Conservation (phyloP, 2,113 vertebrate genomes). For the Hemiprocne comata region DNA sequence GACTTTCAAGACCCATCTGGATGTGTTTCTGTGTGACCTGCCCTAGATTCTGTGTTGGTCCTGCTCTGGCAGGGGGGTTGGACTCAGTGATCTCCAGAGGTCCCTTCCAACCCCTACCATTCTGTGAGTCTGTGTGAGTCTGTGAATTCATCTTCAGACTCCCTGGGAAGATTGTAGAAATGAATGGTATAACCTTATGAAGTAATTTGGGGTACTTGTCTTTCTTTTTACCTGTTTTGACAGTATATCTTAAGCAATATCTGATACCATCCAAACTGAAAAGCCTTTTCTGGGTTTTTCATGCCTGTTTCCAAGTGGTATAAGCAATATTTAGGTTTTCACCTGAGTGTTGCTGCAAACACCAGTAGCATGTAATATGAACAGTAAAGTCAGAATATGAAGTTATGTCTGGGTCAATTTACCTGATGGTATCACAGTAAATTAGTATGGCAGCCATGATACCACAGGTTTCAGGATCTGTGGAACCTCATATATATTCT, state of each 20-base stretch:
- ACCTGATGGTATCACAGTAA: neutral
- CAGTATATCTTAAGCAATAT: neutral
- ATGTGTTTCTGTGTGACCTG: no score
- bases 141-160: neutral
- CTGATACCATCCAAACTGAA: neutral
- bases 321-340: neutral
- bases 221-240: neutral
- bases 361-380: no score
- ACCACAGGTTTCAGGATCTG: neutral
- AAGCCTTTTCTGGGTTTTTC: neutral
- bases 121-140: no score
- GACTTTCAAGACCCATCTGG: no score
- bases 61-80: no score
- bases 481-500: neutral
- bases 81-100: no score
- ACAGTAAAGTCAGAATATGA: neutral
- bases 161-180: neutral
- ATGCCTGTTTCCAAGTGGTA: fast-evolving
- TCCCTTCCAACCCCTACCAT: no score
- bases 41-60: no score
- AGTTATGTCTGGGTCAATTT: neutral
- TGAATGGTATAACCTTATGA: neutral
- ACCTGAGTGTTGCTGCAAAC: neutral
- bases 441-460: neutral
- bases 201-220: neutral